Evolutionary conservation across 2,888 invertebrate species (phyloP).

Genomic region (Idaea aversata): DNA sequence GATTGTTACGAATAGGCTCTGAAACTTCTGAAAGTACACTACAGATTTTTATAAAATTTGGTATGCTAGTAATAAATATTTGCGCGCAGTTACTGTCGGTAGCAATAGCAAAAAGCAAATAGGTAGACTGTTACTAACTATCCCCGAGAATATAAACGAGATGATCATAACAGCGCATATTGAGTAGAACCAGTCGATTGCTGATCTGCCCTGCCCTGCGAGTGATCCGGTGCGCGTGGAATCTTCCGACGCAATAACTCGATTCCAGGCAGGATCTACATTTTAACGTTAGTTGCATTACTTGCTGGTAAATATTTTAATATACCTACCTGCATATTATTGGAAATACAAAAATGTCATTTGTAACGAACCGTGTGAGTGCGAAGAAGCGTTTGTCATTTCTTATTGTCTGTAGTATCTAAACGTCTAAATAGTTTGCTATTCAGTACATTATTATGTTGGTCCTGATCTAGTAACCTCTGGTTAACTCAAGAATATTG

Average conservation of each 20-base stretch:
- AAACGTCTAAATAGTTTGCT: too few relatives aligned
- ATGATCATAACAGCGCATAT: neutral
- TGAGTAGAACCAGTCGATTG: neutral
- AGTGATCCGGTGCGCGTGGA: conserved; percentile 10
- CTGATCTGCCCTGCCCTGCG: conserved; percentile 1
- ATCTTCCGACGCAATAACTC: conserved; percentile 13
- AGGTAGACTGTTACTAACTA: too few relatives aligned
- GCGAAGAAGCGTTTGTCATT: too few relatives aligned
- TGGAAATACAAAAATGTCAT: neutral
- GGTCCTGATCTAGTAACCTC: conserved; percentile 33
- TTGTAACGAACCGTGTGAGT: too few relatives aligned
- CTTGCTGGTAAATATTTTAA: neutral
- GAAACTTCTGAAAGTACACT: too few relatives aligned
- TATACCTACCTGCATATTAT: neutral
- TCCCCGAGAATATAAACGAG: too few relatives aligned
- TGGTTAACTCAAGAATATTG: conserved; percentile 35
- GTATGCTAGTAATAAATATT: too few relatives aligned
- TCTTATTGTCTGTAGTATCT: too few relatives aligned
- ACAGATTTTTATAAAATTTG: too few relatives aligned
- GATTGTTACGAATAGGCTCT: too few relatives aligned
- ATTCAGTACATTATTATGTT: neutral
- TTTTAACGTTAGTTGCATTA: neutral
- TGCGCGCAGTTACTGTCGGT: too few relatives aligned
- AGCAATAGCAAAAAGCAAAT: too few relatives aligned
- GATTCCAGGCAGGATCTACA: neutral